phyloP scores from a whole-genome alignment of 2,113 vertebrate genomes.

The Dolichotis patagonum region DNA sequence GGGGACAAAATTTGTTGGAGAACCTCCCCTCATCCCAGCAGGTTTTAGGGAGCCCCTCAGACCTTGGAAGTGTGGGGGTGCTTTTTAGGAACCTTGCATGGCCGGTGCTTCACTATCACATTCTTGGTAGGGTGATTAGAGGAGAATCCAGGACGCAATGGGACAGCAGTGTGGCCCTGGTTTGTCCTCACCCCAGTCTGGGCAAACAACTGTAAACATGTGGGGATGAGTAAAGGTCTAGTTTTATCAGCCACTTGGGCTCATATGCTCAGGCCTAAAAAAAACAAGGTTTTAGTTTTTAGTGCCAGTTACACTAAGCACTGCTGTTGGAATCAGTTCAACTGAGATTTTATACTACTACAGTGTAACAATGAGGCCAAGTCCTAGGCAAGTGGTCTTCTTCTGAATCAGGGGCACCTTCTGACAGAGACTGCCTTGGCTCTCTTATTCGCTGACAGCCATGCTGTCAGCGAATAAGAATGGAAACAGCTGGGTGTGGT shows the following conservation, averaged over 20 bases:
- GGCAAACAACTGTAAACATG: slow-evolving; percentile 67
- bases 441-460: not conserved
- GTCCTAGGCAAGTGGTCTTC: not conserved
- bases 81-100: not conserved
- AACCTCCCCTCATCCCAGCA: not conserved
- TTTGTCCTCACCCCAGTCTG: slow-evolving; percentile 30
- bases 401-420: not conserved
- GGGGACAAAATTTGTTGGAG: not conserved
- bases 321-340: slow-evolving; percentile 11
- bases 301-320: not conserved
- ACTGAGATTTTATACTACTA: not conserved
- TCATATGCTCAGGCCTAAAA: not conserved
- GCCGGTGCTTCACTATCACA: not conserved
- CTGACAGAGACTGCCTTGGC: not conserved
- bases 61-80: not conserved
- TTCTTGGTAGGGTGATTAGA: not conserved
- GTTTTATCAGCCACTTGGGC: not conserved
- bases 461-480: not conserved
- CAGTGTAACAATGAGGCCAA: not conserved
- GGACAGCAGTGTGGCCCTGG: not conserved
- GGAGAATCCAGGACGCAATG: not conserved
- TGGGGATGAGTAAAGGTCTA: slow-evolving; percentile 50
- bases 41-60: not conserved
- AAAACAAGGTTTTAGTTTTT: not conserved
- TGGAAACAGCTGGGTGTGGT: not conserved